A percentile compares a stretch with the other conserved stretches of the same genome.
Conservation (phyloP, 2,797 vertebrate genomes). For the Coilia nasus region DNA sequence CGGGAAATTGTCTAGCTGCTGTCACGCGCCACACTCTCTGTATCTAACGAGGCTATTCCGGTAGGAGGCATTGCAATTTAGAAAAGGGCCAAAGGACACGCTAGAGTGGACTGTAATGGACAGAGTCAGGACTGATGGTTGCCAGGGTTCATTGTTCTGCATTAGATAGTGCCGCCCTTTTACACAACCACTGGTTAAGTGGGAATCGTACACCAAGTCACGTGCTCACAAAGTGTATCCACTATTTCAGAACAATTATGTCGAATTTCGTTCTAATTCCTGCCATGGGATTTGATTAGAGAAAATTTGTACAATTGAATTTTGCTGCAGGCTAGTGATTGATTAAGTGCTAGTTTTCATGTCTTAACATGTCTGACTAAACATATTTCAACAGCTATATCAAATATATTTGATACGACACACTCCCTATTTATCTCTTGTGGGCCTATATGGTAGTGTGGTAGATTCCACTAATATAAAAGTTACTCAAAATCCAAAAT, state of each 20-base stretch:
- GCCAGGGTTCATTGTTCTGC: neutral
- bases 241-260: slow-evolving; percentile 13
- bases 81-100: slow-evolving; percentile 5
- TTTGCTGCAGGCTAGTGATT: neutral
- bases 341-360: neutral
- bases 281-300: neutral
- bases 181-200: neutral
- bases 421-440: neutral
- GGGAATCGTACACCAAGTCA: neutral
- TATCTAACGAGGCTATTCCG: neutral
- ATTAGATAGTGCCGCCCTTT: neutral
- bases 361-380: neutral
- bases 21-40: neutral
- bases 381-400: neutral
- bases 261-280: slow-evolving; percentile 3
- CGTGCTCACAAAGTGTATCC: neutral
- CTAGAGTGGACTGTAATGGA: neutral
- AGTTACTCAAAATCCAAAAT: too few relatives aligned
- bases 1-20: neutral
- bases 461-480: too few relatives aligned
- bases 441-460: neutral
- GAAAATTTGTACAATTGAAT: neutral
- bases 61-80: neutral
- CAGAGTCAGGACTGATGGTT: neutral
- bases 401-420: neutral